Base-by-base conservation (phyloP, 2,113 vertebrate species). In the Muntiacus muntjak region DNA sequence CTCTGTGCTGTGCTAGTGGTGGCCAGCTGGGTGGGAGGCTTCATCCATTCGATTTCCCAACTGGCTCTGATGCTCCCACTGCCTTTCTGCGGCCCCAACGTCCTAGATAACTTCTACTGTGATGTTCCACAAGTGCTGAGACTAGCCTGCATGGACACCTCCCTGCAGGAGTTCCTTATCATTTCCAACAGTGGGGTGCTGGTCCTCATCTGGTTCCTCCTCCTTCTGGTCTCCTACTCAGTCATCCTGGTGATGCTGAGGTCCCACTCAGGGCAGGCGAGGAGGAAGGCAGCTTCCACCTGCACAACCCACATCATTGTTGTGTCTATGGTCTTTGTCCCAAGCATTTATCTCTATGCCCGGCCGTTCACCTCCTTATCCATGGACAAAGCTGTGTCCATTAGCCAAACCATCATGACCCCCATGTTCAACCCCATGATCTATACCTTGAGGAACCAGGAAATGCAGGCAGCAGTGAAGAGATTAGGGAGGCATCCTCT, bases 1-100 rank as follows among this genome's bases (percentile, higher is more conserved):
- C 0, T 40, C 21, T 74, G 67, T 74, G 67, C 3, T 0, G 67
- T 36, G 21, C 2, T 74, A 0, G 67, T 74, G 36, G 36, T 13
- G 2, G 36, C 36, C 3, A 40, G 67, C 36, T 74, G 67, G 67
- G 10, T 40, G 36, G 67, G 67, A 74, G 67, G 67, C 21, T 74
- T 74, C 21, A 25, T 74, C 0, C 67, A 74, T 13, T 74, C 67
- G 0, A 23, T 74, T 40, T 40, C 36, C 5, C 67, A 74, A 6
- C 21, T 74, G 67, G 67, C 36, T 40, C 67, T 74, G 67, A 74
- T 74, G 19, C 36, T 74, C 67, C 67, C 36, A 6, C 36, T 74
- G 67, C 67, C 67, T 40, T 74, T 74, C 5, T 74, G 36, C 13
- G 67, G 36, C 36, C 0, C 67, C 2, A 74, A 74, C 5, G 0